phyloP scores from a whole-genome alignment of 2,113 vertebrate genomes.

The Boulengeromyrus knoepffleri region DNA sequence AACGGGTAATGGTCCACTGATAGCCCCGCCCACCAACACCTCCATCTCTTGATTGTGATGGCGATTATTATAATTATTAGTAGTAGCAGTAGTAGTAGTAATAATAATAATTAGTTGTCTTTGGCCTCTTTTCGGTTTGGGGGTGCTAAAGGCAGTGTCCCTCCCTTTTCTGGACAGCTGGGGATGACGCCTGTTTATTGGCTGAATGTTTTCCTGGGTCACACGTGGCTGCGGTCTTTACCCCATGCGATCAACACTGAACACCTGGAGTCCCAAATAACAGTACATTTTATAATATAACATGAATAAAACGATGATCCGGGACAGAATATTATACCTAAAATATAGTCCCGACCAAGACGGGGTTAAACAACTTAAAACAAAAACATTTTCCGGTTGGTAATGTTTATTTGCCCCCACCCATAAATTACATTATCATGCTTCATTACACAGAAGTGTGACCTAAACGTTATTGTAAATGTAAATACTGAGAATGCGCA shows the following conservation, averaged over 20 bases:
- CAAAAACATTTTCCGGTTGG: background rate
- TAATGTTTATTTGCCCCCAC: background rate
- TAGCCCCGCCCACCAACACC: background rate
- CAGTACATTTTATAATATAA: background rate
- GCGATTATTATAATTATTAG: background rate
- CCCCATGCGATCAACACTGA: background rate
- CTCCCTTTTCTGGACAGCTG: background rate
- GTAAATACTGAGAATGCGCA: constrained; percentile 1
- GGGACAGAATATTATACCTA: background rate
- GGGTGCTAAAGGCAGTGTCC: background rate
- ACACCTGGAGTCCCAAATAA: background rate
- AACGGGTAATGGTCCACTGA: background rate
- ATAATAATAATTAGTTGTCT: background rate
- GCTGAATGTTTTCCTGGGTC: constrained; percentile 9
- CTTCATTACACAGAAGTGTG: background rate
- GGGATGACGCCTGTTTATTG: background rate
- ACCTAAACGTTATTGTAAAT: background rate
- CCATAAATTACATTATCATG: background rate
- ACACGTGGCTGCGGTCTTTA: constrained; percentile 7
- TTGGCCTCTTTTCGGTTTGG: background rate
- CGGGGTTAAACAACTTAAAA: background rate
- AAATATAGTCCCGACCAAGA: background rate
- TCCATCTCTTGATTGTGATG: background rate
- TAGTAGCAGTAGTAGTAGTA: background rate
- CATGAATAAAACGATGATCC: background rate